Conservation (phyloP, 2,113 vertebrate species). For the Salvator merianae region DNA sequence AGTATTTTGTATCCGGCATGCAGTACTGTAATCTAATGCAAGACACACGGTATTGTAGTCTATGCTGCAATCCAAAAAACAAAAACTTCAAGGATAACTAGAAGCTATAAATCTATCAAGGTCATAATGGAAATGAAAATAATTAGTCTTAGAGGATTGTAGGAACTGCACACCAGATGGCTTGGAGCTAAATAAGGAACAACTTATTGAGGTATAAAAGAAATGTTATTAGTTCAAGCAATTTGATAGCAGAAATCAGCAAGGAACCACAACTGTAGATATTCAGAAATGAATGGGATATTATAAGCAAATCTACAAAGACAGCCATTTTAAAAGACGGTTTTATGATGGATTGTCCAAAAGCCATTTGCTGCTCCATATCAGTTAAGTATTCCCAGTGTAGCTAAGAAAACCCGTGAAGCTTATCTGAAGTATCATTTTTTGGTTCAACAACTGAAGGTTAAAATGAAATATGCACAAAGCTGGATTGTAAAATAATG, state of each 20-base stretch:
- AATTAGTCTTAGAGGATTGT: conserved; percentile 18
- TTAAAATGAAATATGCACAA: too few species aligned
- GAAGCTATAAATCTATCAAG: background rate
- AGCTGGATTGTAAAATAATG: too few species aligned
- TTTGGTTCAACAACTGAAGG: too few species aligned
- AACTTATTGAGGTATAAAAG: background rate
- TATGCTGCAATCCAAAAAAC: background rate
- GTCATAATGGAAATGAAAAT: background rate
- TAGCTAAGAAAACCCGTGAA: background rate
- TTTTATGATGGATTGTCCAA: background rate
- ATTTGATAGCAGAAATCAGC: background rate
- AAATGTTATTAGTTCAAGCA: conserved; percentile 10
- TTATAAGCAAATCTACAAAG: background rate
- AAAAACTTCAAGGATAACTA: background rate
- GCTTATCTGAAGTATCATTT: background rate
- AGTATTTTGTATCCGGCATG: too few species aligned
- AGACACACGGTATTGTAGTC: background rate
- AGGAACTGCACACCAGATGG: conserved; percentile 23
- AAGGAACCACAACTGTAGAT: conserved; percentile 11
- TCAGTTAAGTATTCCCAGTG: background rate
- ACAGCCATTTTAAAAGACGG: background rate
- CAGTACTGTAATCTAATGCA: background rate
- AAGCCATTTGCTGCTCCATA: background rate
- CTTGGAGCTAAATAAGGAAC: conserved; percentile 15
- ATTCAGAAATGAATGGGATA: background rate